Evolutionary conservation across 2,888 invertebrate genomes (phyloP), one percentile per base, ranked within the genome.

Genomic region (Nesidiocoris tenuis): DNA sequence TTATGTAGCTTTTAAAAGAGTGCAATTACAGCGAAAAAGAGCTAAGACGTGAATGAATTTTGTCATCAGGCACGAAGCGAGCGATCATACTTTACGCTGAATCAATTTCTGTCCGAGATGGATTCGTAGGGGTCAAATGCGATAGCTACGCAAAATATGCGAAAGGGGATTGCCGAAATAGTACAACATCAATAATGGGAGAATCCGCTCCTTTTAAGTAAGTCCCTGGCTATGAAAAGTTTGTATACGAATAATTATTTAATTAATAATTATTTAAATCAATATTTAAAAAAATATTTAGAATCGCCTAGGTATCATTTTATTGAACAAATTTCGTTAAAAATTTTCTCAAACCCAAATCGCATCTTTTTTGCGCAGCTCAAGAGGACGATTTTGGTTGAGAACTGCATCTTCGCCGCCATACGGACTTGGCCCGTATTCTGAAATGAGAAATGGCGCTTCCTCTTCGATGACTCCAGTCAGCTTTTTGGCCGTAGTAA

Each of bases 341-440:
- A n/a, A n/a, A n/a, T n/a, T n/a, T n/a, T n/a, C n/a, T n/a, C n/a
- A n/a, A n/a, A n/a, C n/a, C n/a, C n/a, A n/a, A n/a, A n/a, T n/a
- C n/a, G n/a, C n/a, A n/a, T n/a, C n/a, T n/a, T n/a, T 7, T 17
- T 70, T 70, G 59, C 23, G n/a, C 72, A 72, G 72, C 16, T 61
- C 72, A 39, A 72, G 63, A 61, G 72, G 72, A n/a, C 61, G 61
- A 25, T 61, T 19, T 21, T 72, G 72, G 72, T 23, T 72, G 61
- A 25, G 24, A 18, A 72, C 72, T 1, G 72, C 22, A 16, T 21
- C 19, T 16, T 39, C 61, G 1, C 1, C 72, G 9, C 72, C 72
- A 3, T 72, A 54, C 22, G 72, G 61, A 12, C 22, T 72, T 5
- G 72, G 72, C 9, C 22, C 17, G 19, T 21, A 61, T 16, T 70